A percentile compares a stretch with the other conserved stretches of the same genome.
Evolutionary conservation across 2,113 vertebrate genomes (phyloP).

Genomic region (Gila orcuttii): DNA sequence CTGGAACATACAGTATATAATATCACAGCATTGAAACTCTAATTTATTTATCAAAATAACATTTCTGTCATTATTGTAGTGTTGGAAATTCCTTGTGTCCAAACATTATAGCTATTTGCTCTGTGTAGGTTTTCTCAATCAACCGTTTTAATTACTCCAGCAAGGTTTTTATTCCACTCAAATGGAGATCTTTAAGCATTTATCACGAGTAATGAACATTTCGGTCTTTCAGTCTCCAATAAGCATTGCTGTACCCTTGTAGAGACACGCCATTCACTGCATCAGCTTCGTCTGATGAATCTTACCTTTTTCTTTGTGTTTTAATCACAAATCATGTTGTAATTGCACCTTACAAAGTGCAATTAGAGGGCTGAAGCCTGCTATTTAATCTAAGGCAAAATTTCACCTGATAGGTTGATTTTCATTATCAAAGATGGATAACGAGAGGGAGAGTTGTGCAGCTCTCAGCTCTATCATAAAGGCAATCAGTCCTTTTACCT

Average conservation of each 20-base stretch:
- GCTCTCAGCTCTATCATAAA: conserved; percentile 50
- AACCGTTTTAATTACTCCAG: conserved; percentile 7
- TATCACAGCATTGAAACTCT: not conserved
- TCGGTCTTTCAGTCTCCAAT: conserved; percentile 20
- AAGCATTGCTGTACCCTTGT: not conserved
- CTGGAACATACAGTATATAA: not conserved
- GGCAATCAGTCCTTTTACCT: conserved; percentile 55
- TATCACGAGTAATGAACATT: conserved; percentile 27
- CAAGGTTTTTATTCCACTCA: conserved; percentile 10
- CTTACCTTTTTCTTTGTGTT: conserved; percentile 52
- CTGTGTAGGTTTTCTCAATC: conserved; percentile 5
- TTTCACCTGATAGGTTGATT: conserved; percentile 58
- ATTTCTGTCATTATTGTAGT: not conserved
- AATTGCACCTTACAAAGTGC: conserved; percentile 61
- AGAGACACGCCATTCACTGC: conserved; percentile 22
- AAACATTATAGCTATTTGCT: not conserved
- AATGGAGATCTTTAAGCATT: conserved; percentile 3
- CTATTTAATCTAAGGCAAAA: conserved; percentile 57
- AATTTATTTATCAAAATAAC: not conserved
- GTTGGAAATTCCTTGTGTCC: not conserved
- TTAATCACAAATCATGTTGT: conserved; percentile 60
- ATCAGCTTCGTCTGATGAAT: conserved; percentile 43
- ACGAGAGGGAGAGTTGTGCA: conserved; percentile 52
- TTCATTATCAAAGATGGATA: conserved; percentile 54
- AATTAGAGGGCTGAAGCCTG: conserved; percentile 56